Conservation (phyloP, 2,888 invertebrate species). For the Rhaphigaster nebulosa region DNA sequence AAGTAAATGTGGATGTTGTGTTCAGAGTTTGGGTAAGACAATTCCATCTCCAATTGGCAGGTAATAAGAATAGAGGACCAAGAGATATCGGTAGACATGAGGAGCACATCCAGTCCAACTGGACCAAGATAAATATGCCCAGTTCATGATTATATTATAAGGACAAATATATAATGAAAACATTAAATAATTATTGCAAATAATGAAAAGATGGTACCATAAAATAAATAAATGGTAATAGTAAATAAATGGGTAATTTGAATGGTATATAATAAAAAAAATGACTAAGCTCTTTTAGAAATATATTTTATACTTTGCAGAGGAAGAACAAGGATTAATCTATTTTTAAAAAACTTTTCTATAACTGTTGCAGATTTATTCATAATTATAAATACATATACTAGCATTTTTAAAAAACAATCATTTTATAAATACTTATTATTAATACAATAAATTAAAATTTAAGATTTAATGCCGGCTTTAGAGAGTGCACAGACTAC, state of each 20-base stretch:
- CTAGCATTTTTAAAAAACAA: too few relatives aligned
- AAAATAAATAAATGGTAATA: not conserved
- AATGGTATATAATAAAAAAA: too few relatives aligned
- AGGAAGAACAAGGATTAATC: too few relatives aligned
- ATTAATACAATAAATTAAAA: too few relatives aligned
- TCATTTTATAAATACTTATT: too few relatives aligned
- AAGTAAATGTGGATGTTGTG: not conserved
- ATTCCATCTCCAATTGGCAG: not conserved
- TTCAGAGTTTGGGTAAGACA: not conserved
- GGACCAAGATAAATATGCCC: not conserved
- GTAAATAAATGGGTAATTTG: not conserved
- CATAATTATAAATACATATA: too few relatives aligned
- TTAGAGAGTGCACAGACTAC: too few relatives aligned
- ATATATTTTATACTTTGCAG: too few relatives aligned
- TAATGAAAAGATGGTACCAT: not conserved
- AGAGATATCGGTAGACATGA: not conserved
- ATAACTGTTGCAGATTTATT: too few relatives aligned
- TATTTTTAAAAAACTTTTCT: too few relatives aligned
- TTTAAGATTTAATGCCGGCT: too few relatives aligned
- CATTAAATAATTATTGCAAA: not conserved
- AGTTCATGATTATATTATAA: not conserved
- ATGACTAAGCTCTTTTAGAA: too few relatives aligned
- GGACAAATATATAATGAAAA: not conserved
- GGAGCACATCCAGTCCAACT: not conserved
- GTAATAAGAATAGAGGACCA: not conserved